These are phyloP conservation scores for Pristionchus entomophagus DNA, from an alignment of 2,888 invertebrate species.

Conservation along the genomic window DNA sequence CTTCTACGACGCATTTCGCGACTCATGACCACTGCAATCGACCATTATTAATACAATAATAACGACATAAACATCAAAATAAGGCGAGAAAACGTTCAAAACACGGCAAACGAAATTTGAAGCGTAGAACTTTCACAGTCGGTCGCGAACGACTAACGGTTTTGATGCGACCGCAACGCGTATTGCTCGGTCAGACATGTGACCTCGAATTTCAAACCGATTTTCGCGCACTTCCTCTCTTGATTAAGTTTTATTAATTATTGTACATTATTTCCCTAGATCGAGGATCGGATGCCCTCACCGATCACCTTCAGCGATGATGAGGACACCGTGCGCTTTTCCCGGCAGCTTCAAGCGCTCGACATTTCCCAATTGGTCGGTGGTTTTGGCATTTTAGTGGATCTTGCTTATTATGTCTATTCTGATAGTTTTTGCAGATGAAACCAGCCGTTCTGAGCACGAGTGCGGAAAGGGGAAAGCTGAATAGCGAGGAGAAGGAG, in stretches of 20 bases:
- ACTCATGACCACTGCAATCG: not conserved
- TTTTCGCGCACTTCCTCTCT: constrained; percentile 23
- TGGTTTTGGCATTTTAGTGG: not conserved
- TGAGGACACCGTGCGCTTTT: constrained; percentile 15
- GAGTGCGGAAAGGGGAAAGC: too few species aligned
- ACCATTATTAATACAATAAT: not conserved
- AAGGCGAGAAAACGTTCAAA: not conserved
- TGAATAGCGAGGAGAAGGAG: too few species aligned
- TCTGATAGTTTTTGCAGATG: not conserved
- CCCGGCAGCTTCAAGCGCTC: not conserved
- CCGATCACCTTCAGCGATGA: constrained; percentile 8
- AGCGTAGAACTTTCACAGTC: not conserved
- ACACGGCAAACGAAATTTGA: too few species aligned
- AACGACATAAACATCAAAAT: not conserved
- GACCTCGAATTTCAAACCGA: not conserved
- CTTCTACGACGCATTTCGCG: constrained; percentile 52
- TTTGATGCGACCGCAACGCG: not conserved
- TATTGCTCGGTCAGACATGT: not conserved
- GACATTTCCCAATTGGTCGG: not conserved
- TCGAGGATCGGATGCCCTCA: not conserved
- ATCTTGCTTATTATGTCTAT: not conserved
- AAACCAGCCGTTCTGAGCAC: not conserved
- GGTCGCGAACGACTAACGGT: not conserved
- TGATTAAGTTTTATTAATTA: not conserved
- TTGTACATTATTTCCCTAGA: not conserved